Conservation (phyloP, 2,113 vertebrate species). For the Austrofundulus limnaeus region DNA sequence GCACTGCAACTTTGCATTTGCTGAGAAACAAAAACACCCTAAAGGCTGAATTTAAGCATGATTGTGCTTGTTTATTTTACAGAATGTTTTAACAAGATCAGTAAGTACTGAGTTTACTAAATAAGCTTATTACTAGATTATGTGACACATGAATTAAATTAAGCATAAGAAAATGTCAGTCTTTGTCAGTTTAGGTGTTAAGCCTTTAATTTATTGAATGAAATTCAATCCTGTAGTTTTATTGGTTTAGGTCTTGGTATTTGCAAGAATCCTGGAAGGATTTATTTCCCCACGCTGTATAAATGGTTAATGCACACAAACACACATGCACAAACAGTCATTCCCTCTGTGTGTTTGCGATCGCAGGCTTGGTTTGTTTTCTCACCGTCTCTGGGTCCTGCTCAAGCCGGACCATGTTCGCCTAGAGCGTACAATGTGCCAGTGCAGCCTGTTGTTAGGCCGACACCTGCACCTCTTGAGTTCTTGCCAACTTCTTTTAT, state of each 20-base stretch:
- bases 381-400: conserved; percentile 53
- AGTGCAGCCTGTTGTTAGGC: conserved; percentile 60
- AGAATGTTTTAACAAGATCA: background rate
- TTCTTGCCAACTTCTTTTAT: conserved; percentile 63
- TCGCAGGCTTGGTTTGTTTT: conserved; percentile 53
- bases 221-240: background rate
- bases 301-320: conserved; percentile 43
- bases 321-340: conserved; percentile 23
- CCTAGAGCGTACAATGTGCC: conserved; percentile 37
- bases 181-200: background rate
- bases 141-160: background rate
- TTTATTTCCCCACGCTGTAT: conserved; percentile 32
- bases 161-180: background rate
- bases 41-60: too few species aligned
- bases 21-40: too few species aligned
- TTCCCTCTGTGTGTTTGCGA: conserved; percentile 49
- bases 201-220: background rate
- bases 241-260: background rate
- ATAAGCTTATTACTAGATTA: background rate
- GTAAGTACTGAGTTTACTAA: background rate
- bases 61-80: too few species aligned
- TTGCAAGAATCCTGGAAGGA: conserved; percentile 29
- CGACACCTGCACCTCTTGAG: conserved; percentile 76
- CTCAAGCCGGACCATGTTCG: conserved; percentile 57
- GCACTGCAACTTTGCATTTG: too few species aligned